Evolutionary conservation across 1,140 invertebrate genomes (phyloP).

Genomic region (Belonocnema kinseyi): DNA sequence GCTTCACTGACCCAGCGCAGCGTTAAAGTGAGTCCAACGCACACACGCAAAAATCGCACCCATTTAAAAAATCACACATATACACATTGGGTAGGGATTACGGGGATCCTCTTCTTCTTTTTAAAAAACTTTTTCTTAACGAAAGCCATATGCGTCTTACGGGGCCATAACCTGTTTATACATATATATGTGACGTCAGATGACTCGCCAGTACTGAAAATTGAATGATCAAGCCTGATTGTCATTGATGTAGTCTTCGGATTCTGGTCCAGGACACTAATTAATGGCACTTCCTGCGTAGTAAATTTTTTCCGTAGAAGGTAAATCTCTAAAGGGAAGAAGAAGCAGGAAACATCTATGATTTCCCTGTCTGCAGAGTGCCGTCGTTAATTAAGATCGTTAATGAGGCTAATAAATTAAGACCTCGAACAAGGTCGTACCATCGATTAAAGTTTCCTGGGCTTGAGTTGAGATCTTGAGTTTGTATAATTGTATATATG

Average conservation of each 20-base stretch:
- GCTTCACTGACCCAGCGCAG: conserved; percentile 37
- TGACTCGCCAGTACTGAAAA: conserved; percentile 52
- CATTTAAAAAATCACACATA: not conserved
- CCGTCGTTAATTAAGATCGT: conserved; percentile 13
- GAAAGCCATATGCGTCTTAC: not conserved
- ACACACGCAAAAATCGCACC: not conserved
- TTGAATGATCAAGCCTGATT: conserved; percentile 52
- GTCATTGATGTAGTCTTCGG: not conserved
- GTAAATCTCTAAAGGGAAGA: not conserved
- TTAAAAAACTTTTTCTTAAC: not conserved
- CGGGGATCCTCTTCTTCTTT: too few species aligned
- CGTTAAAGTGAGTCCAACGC: conserved; percentile 1
- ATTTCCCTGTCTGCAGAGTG: conserved; percentile 12
- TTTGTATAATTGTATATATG: not conserved
- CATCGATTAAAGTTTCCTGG: not conserved
- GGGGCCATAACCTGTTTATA: conserved; percentile 1
- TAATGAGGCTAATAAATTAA: conserved; percentile 11
- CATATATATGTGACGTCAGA: not conserved
- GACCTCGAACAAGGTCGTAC: conserved; percentile 4
- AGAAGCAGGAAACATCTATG: not conserved
- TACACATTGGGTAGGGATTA: not conserved
- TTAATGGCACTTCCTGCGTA: not conserved
- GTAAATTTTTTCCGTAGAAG: not conserved
- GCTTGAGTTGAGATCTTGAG: not conserved
- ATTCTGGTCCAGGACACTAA: not conserved